Evolutionary conservation across 1,140 invertebrate genomes (phyloP), one percentile per base, ranked within the genome.

Genomic region (Sycophila sp.): DNA sequence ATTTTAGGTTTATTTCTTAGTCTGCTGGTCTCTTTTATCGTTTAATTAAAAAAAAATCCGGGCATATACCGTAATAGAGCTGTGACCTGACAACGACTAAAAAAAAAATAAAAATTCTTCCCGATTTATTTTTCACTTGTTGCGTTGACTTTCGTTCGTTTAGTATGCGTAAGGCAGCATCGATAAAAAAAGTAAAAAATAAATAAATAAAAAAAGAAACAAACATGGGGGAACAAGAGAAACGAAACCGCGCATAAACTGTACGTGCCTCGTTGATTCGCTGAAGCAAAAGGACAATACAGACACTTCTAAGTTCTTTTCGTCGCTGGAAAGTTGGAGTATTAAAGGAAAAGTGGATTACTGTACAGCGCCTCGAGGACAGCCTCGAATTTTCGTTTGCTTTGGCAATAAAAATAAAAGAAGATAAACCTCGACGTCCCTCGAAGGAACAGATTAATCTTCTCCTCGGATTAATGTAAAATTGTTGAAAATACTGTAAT

Each of bases 271-370:
- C 62, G 62, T 65, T 59, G 32, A 59, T 75, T 70, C 45, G 69
- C 36, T 59, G 42, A 76, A 81, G 75, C 59, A 74, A n/a, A n/a
- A 77, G 66, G 80, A 81, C 80, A 83, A 82, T 83, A 83, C 76
- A 47, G 75, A 73, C 79, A 79, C 80, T 77, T 59, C 56, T 66
- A 26, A 26, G 70, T 77, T 78, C n/a, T 58, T 67, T 26, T 30
- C 15, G 40, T 56, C 28, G 55, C 55, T 58, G 36, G n/a, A 10
- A 26, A n/a, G 17, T 13, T 30, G 13, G n/a, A 10, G 10, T 34
- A 58, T 19, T 15, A 15, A 34, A 56, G 19, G 34, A 56, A 40
- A 40, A 47, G 19, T 64, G 15, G 3, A 8, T 58, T 58, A 45
- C 19, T 38, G 24, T 4, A 42, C 6, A 53, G 13, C 26, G 32